Evolutionary conservation across 2,797 vertebrate species (phyloP).

Genomic region (Oceanodroma leucorhoa): DNA sequence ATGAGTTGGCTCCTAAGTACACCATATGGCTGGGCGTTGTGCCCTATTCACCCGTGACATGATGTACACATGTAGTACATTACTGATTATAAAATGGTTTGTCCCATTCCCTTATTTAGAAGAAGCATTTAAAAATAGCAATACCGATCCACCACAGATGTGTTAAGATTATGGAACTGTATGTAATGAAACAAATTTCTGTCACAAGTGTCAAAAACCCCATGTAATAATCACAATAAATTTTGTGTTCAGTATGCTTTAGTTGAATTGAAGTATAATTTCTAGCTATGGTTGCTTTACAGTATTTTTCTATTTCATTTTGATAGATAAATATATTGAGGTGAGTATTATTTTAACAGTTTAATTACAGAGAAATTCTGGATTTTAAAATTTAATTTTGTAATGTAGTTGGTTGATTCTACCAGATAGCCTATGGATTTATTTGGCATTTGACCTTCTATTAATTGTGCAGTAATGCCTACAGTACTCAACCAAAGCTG

Average conservation of each 20-base stretch:
- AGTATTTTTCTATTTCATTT: neutral
- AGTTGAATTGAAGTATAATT: neutral
- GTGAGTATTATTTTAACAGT: neutral
- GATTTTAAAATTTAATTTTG: neutral
- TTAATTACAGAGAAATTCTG: neutral
- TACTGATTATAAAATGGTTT: neutral
- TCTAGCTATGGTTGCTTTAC: neutral
- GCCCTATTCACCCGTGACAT: conserved; percentile 3
- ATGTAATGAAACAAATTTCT: neutral
- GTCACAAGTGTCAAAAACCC: neutral
- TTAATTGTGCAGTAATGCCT: neutral
- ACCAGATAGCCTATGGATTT: neutral
- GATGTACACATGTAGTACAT: conserved; percentile 24
- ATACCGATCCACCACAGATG: neutral
- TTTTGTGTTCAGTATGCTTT: neutral
- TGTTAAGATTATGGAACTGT: neutral
- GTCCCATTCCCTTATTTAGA: neutral
- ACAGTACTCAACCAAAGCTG: neutral
- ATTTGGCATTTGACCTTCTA: neutral
- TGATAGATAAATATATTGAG: neutral
- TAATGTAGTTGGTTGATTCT: neutral
- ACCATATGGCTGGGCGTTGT: neutral
- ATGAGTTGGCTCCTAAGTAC: neutral
- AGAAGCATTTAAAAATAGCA: neutral
- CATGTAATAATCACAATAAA: neutral